Evolutionary conservation across 2,888 invertebrate species (phyloP).

Genomic region (Campaea margaritaria): DNA sequence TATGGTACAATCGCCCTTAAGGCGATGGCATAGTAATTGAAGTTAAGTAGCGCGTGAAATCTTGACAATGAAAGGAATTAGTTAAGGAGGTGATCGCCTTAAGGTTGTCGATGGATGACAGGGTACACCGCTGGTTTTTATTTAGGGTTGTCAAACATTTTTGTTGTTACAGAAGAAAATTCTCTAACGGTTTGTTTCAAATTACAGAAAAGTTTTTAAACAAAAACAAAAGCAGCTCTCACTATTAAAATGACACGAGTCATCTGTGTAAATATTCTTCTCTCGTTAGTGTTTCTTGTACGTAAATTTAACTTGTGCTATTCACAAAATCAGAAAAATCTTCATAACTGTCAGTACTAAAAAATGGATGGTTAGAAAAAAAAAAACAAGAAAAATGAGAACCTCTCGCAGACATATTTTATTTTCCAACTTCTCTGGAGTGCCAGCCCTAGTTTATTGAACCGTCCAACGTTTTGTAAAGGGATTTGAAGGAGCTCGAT

Average conservation of each 20-base stretch:
- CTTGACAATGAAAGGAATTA: conserved; percentile 48
- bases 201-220: too few species aligned
- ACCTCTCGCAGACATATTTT: background rate
- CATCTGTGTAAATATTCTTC: too few species aligned
- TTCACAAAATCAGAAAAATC: too few species aligned
- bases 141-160: background rate
- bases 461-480: conserved; percentile 59
- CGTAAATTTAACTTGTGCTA: too few species aligned
- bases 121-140: conserved; percentile 1
- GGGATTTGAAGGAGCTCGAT: conserved; percentile 54
- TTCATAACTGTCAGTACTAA: too few species aligned
- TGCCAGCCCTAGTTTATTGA: conserved; percentile 55
- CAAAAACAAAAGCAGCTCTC: too few species aligned
- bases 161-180: background rate
- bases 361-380: too few species aligned
- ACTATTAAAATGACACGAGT: too few species aligned
- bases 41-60: conserved; percentile 63
- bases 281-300: too few species aligned
- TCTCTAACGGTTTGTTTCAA: too few species aligned
- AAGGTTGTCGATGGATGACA: conserved; percentile 50
- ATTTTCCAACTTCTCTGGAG: conserved; percentile 1
- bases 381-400: background rate
- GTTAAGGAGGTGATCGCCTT: conserved; percentile 43
- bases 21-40: conserved; percentile 52
- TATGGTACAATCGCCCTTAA: conserved; percentile 43